Evolutionary conservation across 2,888 invertebrate species (phyloP), one percentile per base, ranked within the genome.

Genomic region (Agrilus mali): DNA sequence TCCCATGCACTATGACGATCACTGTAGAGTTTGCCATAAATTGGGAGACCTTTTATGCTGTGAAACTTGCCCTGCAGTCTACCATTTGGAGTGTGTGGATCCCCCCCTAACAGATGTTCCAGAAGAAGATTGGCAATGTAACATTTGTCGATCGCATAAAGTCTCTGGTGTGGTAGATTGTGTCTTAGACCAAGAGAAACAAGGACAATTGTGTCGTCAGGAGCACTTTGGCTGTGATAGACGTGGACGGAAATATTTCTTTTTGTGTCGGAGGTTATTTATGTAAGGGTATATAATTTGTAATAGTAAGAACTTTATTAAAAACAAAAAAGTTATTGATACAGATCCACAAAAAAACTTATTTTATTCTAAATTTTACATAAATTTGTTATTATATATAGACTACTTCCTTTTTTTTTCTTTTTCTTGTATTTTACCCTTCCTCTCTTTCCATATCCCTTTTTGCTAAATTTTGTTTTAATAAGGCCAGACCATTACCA

Each of bases 31-130:
- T 20, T 94, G 94, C 60, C 92, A 93, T 66, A 81, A 90, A 46
- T 70, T 92, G 44, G 98, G 97, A 20, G 95, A 96, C 65, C 72
- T 98, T 40, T 69, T 98, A 10, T 96, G 96, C 63, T 98, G 98
- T 68, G 97, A 97, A 69, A 92, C 92, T 3, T 98, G 98, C 61
- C 93, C 97, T 15, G 97, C 97, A 22, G 95, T 96, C 16, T 98
- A 92, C 67, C 98, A 98, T 67, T 72, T 97, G 60, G 89, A 88
- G 59, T 98, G 98, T 71, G 87, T 95, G 41, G 93, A 94, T 61
- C 96, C 96, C 41, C 92, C 94, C 10, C 70, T 97, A 60, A 80
- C 84, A 40, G 86, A 94, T 68, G 93, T 96, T 37, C 96, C 96
- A 42, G 86, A 90, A 45, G 95, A 95, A 69, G 95, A 95, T 60